Evolutionary conservation across 2,113 vertebrate genomes (phyloP).

Genomic region (Peucedramus taeniatus): DNA sequence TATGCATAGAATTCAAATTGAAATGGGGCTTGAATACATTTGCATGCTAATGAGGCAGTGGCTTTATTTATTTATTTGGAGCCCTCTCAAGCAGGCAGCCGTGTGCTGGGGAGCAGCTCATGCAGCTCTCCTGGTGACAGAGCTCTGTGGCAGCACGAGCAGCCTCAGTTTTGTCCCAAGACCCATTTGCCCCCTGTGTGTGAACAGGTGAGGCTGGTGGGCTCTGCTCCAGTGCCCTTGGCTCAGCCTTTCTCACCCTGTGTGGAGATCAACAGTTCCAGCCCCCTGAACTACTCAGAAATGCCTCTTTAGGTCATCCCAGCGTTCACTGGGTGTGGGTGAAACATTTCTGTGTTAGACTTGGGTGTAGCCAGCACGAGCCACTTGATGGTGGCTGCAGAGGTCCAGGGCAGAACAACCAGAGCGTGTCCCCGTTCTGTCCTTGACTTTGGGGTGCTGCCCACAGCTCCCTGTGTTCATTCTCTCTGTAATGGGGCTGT

Average conservation of each 20-base stretch:
- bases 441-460: not conserved
- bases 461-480: not conserved
- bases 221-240: not conserved
- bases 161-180: not conserved
- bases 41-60: conserved; percentile 72
- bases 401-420: accelerated
- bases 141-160: not conserved
- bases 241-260: not conserved
- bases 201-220: not conserved
- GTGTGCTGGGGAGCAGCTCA: not conserved
- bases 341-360: accelerated
- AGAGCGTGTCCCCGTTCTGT: accelerated
- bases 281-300: not conserved
- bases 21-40: conserved; percentile 73
- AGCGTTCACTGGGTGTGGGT: not conserved
- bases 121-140: not conserved
- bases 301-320: no score
- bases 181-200: accelerated
- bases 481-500: not conserved
- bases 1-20: conserved; percentile 78
- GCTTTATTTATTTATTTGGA: conserved; percentile 66
- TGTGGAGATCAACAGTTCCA: not conserved
- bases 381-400: not conserved
- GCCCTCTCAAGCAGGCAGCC: conserved; percentile 46
- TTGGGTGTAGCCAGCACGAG: accelerated